These are phyloP conservation scores for Conus betulinus DNA, from an alignment of 1,140 invertebrate species.

Conservation along the genomic window DNA sequence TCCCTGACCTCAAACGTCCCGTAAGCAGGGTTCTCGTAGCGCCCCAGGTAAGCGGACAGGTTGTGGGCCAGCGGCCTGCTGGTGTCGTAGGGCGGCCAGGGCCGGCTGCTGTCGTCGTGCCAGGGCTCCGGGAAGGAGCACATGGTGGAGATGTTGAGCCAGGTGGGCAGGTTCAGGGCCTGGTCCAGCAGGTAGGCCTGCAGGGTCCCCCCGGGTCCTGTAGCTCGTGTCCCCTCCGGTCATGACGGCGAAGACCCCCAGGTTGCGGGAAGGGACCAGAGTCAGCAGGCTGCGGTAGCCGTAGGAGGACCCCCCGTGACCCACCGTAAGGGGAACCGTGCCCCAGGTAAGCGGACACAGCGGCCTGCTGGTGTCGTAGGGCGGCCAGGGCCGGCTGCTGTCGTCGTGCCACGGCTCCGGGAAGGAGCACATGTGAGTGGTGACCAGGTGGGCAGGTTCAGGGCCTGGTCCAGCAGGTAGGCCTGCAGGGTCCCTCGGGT, in stretches of 20 bases:
- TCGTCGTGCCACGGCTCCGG: slow-evolving; percentile 51
- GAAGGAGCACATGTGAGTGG: slow-evolving; percentile 51
- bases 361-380: slow-evolving; percentile 18
- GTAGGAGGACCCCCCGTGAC: slow-evolving; percentile 54
- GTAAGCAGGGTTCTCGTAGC: slow-evolving; percentile 36
- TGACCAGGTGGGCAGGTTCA: slow-evolving; percentile 49
- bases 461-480: slow-evolving; percentile 49
- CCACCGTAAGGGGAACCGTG: slow-evolving; percentile 49
- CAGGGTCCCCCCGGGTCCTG: slow-evolving; percentile 41
- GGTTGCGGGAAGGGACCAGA: slow-evolving; percentile 47
- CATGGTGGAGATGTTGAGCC: slow-evolving; percentile 54
- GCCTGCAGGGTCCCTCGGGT: slow-evolving; percentile 48
- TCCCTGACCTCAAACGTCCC: slow-evolving; percentile 7
- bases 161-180: slow-evolving; percentile 41
- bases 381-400: not conserved
- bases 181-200: slow-evolving; percentile 53
- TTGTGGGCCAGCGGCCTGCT: slow-evolving; percentile 12
- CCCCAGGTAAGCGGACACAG: slow-evolving; percentile 39
- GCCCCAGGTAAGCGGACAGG: slow-evolving; percentile 37
- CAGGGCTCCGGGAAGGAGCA: slow-evolving; percentile 57
- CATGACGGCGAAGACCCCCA: slow-evolving; percentile 56
- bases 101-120: not conserved
- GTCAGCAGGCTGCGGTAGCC: slow-evolving; percentile 54
- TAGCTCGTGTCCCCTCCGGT: slow-evolving; percentile 48
- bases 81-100: not conserved